Percentiles rank a stretch among this genome's conserved stretches.
Evolutionary conservation across 2,888 invertebrate genomes (phyloP).

Genomic region (Hermaeophaga mercurialis): DNA sequence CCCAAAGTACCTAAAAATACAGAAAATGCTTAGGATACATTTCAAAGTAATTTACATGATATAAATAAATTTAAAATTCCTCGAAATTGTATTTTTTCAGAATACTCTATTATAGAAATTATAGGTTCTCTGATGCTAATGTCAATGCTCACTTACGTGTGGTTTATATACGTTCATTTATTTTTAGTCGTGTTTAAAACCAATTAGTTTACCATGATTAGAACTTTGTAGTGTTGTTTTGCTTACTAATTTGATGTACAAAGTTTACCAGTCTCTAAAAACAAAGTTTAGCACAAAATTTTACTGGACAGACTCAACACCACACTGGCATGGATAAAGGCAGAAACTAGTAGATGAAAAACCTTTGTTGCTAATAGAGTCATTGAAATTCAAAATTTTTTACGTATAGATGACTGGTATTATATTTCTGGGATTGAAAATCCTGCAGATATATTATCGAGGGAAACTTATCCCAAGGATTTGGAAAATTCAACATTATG

Average conservation of each 20-base stretch:
- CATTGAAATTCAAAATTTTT: constrained; percentile 27
- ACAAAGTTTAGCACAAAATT: constrained; percentile 1
- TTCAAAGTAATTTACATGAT: neutral
- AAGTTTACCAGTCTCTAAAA: neutral
- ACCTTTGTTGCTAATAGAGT: constrained; percentile 36
- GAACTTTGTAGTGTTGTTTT: constrained; percentile 13
- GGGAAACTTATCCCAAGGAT: constrained; percentile 19
- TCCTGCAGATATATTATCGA: constrained; percentile 33
- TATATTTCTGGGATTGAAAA: too few relatives aligned
- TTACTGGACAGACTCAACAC: constrained; percentile 11
- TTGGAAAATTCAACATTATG: neutral
- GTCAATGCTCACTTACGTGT: constrained; percentile 2
- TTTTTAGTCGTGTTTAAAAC: neutral
- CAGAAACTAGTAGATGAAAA: constrained; percentile 27
- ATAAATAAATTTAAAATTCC: constrained; percentile 14
- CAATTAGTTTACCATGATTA: constrained; percentile 5
- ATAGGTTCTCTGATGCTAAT: constrained; percentile 11
- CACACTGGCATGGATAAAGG: constrained; percentile 30
- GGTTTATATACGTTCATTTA: constrained; percentile 5
- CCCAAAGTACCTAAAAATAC: constrained; percentile 23
- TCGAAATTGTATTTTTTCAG: neutral
- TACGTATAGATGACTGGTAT: constrained; percentile 24
- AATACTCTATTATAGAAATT: constrained; percentile 9
- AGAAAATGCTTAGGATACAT: constrained; percentile 1
- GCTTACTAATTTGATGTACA: neutral